Percentiles rank a stretch among this genome's conserved stretches.
Conservation (phyloP, 2,888 invertebrate genomes). For the Opisthograptis luteolata region DNA sequence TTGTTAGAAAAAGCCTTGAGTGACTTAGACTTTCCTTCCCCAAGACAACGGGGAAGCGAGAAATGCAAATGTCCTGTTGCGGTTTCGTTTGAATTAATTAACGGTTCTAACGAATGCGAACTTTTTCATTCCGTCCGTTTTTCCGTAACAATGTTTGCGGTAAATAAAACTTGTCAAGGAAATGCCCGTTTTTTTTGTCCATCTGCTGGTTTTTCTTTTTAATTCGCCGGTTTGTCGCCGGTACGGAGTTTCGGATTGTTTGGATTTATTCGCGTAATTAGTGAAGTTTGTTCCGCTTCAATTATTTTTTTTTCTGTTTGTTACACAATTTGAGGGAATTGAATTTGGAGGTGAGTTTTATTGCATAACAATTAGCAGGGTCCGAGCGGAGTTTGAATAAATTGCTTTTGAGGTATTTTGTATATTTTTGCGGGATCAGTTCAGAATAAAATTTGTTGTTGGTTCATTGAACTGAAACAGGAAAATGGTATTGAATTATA, state of each 20-base stretch:
- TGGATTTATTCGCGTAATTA: slow-evolving; percentile 83
- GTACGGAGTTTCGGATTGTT: slow-evolving; percentile 70
- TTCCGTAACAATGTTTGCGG: slow-evolving; percentile 81
- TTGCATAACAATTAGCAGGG: slow-evolving; percentile 54
- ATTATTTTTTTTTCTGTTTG: slow-evolving; percentile 70
- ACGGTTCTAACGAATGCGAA: slow-evolving; percentile 80
- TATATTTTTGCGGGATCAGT: slow-evolving; percentile 8
- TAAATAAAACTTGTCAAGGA: slow-evolving; percentile 83
- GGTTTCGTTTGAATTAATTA: slow-evolving; percentile 84
- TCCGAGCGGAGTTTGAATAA: slow-evolving; percentile 49
- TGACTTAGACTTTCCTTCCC: slow-evolving; percentile 68
- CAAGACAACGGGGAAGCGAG: slow-evolving; percentile 66
- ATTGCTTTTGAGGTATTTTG: slow-evolving; percentile 33
- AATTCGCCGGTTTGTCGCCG: slow-evolving; percentile 73
- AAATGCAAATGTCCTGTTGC: slow-evolving; percentile 80
- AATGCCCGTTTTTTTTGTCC: slow-evolving; percentile 73
- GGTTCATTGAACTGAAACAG: background rate
- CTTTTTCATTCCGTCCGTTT: slow-evolving; percentile 74
- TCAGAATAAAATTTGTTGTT: slow-evolving; percentile 20
- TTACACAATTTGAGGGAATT: slow-evolving; percentile 70
- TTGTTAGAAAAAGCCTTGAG: slow-evolving; percentile 58
- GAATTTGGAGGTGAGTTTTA: slow-evolving; percentile 64
- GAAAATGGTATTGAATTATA: background rate
- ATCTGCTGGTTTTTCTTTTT: slow-evolving; percentile 74
- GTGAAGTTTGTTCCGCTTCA: slow-evolving; percentile 79